Evolutionary conservation across 2,888 invertebrate species (phyloP).

Genomic region (Onthophagus sagittarius): DNA sequence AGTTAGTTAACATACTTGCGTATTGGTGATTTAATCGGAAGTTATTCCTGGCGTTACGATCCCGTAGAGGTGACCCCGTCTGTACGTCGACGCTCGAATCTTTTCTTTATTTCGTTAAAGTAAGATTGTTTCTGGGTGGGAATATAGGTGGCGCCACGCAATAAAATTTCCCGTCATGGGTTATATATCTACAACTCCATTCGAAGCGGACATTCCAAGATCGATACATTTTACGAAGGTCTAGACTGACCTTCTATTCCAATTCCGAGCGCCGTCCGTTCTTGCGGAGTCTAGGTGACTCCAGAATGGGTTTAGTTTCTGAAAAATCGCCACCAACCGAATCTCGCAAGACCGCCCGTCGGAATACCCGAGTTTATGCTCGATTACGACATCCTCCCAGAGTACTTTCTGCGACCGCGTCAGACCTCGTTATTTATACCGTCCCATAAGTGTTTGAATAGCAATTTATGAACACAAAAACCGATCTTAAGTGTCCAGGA

Average conservation of each 20-base stretch:
- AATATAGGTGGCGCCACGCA: conserved; percentile 29
- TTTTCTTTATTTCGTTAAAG: background rate
- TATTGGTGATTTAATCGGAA: background rate
- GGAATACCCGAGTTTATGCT: background rate
- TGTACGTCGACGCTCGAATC: background rate
- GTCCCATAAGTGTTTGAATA: background rate
- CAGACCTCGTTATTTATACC: conserved; percentile 1
- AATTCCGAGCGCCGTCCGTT: conserved; percentile 15
- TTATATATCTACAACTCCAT: conserved; percentile 33
- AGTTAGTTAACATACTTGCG: background rate
- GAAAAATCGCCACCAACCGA: conserved; percentile 25
- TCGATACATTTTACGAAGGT: conserved; percentile 31
- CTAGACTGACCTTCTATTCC: conserved; percentile 30
- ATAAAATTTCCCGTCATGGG: conserved; percentile 34
- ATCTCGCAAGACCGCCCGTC: conserved; percentile 15
- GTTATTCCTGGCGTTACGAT: background rate
- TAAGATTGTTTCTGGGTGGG: conserved; percentile 11
- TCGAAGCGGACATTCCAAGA: conserved; percentile 28
- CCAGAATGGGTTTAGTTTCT: conserved; percentile 25
- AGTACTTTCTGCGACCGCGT: background rate
- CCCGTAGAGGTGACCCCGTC: background rate
- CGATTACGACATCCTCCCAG: conserved; percentile 2
- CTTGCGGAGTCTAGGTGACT: background rate
- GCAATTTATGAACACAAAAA: background rate
- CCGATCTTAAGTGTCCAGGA: background rate